phyloP scores from a whole-genome alignment of 2,888 invertebrate species.

The Acronicta leporina region DNA sequence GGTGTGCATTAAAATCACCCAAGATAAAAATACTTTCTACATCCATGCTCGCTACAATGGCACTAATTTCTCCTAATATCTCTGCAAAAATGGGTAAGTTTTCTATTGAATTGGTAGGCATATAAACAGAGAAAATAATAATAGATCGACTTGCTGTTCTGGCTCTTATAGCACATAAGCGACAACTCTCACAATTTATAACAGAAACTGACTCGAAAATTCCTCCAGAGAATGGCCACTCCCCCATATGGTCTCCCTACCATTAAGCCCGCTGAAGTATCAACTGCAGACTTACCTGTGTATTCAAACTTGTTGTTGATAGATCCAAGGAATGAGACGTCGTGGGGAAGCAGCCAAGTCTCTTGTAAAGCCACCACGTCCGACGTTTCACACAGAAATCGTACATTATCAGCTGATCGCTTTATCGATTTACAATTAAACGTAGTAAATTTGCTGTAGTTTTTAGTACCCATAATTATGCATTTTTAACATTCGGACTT shows the following conservation, averaged over 20 bases:
- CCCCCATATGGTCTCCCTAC: constrained; percentile 17
- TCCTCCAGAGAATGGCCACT: constrained; percentile 23
- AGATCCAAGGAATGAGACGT: not conserved
- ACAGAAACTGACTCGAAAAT: constrained; percentile 9
- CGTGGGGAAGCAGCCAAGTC: too few relatives aligned
- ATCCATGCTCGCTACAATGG: not conserved
- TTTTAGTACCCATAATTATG: not conserved
- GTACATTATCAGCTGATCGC: too few relatives aligned
- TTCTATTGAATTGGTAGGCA: not conserved
- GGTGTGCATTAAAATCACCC: not conserved
- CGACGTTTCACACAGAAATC: too few relatives aligned
- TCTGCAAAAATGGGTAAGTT: not conserved
- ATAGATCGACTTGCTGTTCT: not conserved
- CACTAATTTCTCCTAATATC: not conserved
- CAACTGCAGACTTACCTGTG: not conserved
- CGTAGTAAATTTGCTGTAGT: not conserved
- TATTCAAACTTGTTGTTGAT: not conserved
- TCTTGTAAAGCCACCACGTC: too few relatives aligned
- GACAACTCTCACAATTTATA: constrained; percentile 15
- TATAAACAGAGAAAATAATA: not conserved
- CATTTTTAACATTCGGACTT: too few relatives aligned
- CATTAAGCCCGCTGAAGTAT: not conserved
- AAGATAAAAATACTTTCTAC: not conserved
- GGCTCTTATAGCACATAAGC: not conserved
- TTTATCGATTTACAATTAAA: constrained; percentile 4